These are phyloP conservation scores for Colletes latitarsis DNA, from an alignment of 1,140 invertebrate species.

Conservation along the genomic window DNA sequence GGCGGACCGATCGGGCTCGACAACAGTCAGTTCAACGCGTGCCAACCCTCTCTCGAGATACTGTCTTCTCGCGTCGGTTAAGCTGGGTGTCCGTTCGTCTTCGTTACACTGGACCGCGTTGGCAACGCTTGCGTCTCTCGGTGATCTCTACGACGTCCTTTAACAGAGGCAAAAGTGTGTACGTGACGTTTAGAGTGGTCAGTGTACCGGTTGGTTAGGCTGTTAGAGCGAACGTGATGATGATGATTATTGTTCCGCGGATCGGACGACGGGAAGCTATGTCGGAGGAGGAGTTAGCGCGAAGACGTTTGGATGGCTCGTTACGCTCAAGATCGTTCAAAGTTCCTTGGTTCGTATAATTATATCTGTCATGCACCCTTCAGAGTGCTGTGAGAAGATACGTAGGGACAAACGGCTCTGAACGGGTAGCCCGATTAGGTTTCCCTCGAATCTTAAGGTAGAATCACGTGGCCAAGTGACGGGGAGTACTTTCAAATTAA, in stretches of 20 bases:
- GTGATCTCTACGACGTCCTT: slow-evolving; percentile 4
- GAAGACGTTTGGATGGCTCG: slow-evolving; percentile 41
- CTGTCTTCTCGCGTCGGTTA: slow-evolving; percentile 40
- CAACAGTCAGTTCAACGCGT: slow-evolving; percentile 75
- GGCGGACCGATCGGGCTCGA: slow-evolving; percentile 68
- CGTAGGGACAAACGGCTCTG: background rate
- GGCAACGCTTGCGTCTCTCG: background rate
- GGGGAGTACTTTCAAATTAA: slow-evolving; percentile 25
- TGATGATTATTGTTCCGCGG: slow-evolving; percentile 41
- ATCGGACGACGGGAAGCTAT: slow-evolving; percentile 17
- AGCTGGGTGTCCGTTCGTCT: background rate
- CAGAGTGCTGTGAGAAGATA: slow-evolving; percentile 13
- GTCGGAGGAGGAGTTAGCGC: slow-evolving; percentile 36
- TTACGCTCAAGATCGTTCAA: slow-evolving; percentile 34
- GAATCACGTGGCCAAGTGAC: slow-evolving; percentile 40
- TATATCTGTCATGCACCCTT: slow-evolving; percentile 44
- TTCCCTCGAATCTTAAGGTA: slow-evolving; percentile 4
- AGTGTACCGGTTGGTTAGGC: slow-evolving; percentile 28
- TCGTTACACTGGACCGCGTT: background rate
- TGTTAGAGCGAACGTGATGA: slow-evolving; percentile 14
- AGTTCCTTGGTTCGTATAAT: slow-evolving; percentile 59
- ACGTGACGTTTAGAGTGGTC: slow-evolving; percentile 43
- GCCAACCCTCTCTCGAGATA: slow-evolving; percentile 67
- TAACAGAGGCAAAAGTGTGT: slow-evolving; percentile 11
- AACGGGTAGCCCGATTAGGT: slow-evolving; percentile 21